These are phyloP conservation scores for Selenia dentaria DNA, from an alignment of 2,888 invertebrate species.

Conservation along the genomic window DNA sequence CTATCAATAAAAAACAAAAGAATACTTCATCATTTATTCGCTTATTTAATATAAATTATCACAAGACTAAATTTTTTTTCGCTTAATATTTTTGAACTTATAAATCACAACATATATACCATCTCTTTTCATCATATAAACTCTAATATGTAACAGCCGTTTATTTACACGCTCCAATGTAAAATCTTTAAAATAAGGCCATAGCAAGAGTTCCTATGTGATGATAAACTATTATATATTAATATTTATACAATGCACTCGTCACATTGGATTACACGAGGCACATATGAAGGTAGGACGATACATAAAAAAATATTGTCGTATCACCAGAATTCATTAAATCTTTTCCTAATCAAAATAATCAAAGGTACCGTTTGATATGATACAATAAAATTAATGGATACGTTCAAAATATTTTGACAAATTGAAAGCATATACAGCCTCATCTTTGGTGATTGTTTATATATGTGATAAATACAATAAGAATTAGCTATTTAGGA, in stretches of 20 bases:
- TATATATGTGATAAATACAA: slow-evolving; percentile 36
- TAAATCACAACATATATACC: slow-evolving; percentile 81
- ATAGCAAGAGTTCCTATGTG: slow-evolving; percentile 56
- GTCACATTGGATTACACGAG: slow-evolving; percentile 56
- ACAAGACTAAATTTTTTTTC: slow-evolving; percentile 78
- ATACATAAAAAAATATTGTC: slow-evolving; percentile 67
- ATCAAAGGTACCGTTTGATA: slow-evolving; percentile 67
- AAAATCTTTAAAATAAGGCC: slow-evolving; percentile 73
- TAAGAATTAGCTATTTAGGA: slow-evolving; percentile 26
- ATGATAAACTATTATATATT: slow-evolving; percentile 30
- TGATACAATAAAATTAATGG: slow-evolving; percentile 51
- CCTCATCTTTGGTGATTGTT: slow-evolving; percentile 80
- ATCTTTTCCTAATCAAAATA: slow-evolving; percentile 37
- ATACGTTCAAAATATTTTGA: slow-evolving; percentile 44
- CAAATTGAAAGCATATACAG: slow-evolving; percentile 51
- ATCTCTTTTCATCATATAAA: slow-evolving; percentile 60
- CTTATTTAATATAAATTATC: slow-evolving; percentile 82
- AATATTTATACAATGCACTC: slow-evolving; percentile 31
- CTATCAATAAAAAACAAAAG: slow-evolving; percentile 46
- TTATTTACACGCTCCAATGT: slow-evolving; percentile 57
- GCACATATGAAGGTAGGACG: slow-evolving; percentile 56
- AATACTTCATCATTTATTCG: slow-evolving; percentile 83
- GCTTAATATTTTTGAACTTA: slow-evolving; percentile 73
- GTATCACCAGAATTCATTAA: slow-evolving; percentile 51
- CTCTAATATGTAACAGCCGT: slow-evolving; percentile 75